Evolutionary conservation across 2,888 invertebrate species (phyloP).

Genomic region (Drosophila acutilabella): DNA sequence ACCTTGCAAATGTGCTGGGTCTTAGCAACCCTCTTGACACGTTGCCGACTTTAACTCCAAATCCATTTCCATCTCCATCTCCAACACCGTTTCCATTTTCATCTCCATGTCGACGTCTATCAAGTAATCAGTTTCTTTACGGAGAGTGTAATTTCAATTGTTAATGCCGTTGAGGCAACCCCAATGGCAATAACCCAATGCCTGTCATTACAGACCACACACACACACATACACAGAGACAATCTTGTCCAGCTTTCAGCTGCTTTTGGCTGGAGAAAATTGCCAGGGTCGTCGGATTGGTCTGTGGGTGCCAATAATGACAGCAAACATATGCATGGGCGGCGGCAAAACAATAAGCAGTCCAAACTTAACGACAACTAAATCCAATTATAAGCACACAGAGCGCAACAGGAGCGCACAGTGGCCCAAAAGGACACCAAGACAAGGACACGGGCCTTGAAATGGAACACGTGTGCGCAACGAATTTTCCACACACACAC

Average conservation of each 20-base stretch:
- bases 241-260: background rate
- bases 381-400: constrained; percentile 72
- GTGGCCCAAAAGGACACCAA: constrained; percentile 16
- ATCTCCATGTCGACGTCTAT: constrained; percentile 23
- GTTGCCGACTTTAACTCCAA: constrained; percentile 9
- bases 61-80: background rate
- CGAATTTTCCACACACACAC: constrained; percentile 52
- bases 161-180: constrained; percentile 37
- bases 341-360: constrained; percentile 64
- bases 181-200: constrained; percentile 25
- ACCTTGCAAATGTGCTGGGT: constrained; percentile 46
- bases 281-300: constrained; percentile 30
- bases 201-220: constrained; percentile 46
- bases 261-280: constrained; percentile 38
- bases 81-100: background rate
- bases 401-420: constrained; percentile 62
- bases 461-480: constrained; percentile 68
- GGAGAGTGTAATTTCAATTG: constrained; percentile 27
- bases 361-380: constrained; percentile 75
- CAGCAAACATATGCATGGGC: constrained; percentile 68
- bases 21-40: constrained; percentile 36
- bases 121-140: constrained; percentile 58
- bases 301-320: constrained; percentile 58
- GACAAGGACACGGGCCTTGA: constrained; percentile 12
- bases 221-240: constrained; percentile 26